These are phyloP conservation scores for Antennarius striatus DNA, from an alignment of 2,113 vertebrate genomes.

Conservation along the genomic window DNA sequence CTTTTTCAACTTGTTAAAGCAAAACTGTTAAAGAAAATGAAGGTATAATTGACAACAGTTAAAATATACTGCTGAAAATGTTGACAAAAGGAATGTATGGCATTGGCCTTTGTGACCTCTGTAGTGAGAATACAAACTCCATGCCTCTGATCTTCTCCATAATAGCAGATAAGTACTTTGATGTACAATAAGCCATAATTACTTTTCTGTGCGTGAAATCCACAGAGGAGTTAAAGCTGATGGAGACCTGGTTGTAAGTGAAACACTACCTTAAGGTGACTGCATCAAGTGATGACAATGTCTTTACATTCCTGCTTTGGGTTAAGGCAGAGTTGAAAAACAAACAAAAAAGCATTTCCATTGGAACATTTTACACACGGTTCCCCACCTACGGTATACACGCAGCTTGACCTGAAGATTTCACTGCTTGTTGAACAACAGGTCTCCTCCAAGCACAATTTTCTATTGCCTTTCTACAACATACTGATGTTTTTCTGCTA, in stretches of 20 bases:
- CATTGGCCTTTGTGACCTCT: conserved; percentile 42
- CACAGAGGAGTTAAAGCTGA: conserved; percentile 49
- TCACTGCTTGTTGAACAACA: no score
- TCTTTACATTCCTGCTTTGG: conserved; percentile 33
- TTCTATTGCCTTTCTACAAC: no score
- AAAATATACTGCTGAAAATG: no score
- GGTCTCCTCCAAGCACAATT: no score
- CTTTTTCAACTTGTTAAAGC: no score
- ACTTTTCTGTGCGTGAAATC: conserved; percentile 63
- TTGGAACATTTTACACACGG: conserved; percentile 2
- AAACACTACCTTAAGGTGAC: conserved; percentile 66
- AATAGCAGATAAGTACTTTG: conserved; percentile 64
- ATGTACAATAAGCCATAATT: conserved; percentile 66
- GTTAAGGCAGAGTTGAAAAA: conserved; percentile 7
- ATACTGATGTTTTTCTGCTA: no score
- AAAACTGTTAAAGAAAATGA: no score
- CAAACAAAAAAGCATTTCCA: background rate
- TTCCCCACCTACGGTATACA: background rate
- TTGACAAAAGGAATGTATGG: background rate
- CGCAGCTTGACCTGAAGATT: no score
- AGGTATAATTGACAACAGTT: no score
- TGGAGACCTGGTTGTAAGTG: conserved; percentile 37
- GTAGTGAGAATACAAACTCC: conserved; percentile 47
- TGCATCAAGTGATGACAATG: conserved; percentile 46
- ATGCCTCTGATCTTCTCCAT: conserved; percentile 59